Conservation (phyloP, 2,113 vertebrate species). For the Rhynchopsitta pachyrhyncha region DNA sequence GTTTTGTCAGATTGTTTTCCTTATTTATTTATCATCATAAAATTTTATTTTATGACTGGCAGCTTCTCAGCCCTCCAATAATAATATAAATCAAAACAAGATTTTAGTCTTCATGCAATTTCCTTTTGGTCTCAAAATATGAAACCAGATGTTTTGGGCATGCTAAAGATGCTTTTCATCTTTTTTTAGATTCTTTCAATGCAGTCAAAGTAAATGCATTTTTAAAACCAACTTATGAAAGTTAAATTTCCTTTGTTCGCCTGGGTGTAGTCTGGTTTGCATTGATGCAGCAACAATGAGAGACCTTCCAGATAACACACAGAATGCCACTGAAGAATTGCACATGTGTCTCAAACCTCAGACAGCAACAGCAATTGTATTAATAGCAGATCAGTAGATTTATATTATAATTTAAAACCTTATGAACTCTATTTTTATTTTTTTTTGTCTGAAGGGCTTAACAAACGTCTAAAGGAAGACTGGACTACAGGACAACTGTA, state of each 20-base stretch:
- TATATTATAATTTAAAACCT: constrained; percentile 56
- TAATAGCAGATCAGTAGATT: constrained; percentile 71
- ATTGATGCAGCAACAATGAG: constrained; percentile 87
- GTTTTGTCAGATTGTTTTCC: constrained; percentile 82
- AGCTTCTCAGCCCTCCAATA: constrained; percentile 85
- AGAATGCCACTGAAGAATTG: constrained; percentile 73
- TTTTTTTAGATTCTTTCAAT: constrained; percentile 81
- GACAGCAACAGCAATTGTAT: constrained; percentile 70
- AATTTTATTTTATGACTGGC: constrained; percentile 86
- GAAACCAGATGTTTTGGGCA: constrained; percentile 98
- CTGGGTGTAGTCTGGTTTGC: constrained; percentile 92
- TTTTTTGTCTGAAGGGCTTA: neutral
- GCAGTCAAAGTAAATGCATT: constrained; percentile 90
- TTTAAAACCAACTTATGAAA: constrained; percentile 85
- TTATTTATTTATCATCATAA: constrained; percentile 88
- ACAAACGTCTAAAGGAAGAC: neutral
- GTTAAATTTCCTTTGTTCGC: constrained; percentile 91
- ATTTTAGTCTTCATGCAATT: constrained; percentile 95
- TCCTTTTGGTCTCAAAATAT: constrained; percentile 90
- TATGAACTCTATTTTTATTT: neutral
- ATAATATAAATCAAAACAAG: constrained; percentile 97
- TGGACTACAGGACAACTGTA: constrained; percentile 1
- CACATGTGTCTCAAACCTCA: constrained; percentile 70
- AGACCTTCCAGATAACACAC: constrained; percentile 81
- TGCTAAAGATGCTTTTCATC: constrained; percentile 95